Base-by-base conservation (phyloP, 2,797 vertebrate genomes). In the Diceros bicornis region DNA sequence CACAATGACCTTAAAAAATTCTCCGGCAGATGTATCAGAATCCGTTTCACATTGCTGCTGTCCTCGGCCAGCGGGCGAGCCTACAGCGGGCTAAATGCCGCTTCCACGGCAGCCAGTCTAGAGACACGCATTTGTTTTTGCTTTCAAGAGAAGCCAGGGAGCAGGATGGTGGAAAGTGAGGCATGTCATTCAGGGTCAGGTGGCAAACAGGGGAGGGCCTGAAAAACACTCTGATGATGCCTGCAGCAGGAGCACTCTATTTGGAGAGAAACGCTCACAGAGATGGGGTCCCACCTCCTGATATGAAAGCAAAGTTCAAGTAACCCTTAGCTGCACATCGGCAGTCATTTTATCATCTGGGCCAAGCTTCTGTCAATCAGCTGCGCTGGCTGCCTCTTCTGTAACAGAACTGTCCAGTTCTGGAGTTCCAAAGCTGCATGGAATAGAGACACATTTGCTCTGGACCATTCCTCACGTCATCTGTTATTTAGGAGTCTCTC, bases 1-100 rank as follows among this genome's bases (percentile, higher is more conserved):
- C 90, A 57, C 17, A 50, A 29, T 79, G 96, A 96, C 90, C 88
- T 98, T 87, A 90, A 96, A 89, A 64, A 14, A 23, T 93, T 34
- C 77, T 59, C 37, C 47, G 59, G 92, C 93, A 94, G 92, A 68
- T 95, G 74, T 32, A 61, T 68, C 86, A 20, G 81, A 69, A 91
- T 94, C 90, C 62, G 0, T 68, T 89, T 89, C 85, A 32, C 72
- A 59, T 44, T 0, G 71, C 94, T 11, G 7, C 23, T 84, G 64
- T 96, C 90, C 96, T 94, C 89, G 93, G 96, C 74, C 23, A 50
- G 89, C 9, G 21, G 91, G 83, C 29, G 2, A 32, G 83, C 23
- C 0, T 4, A 50, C 66, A 85, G 79, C 93, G 97, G 97, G 96
- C 95, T 68, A 12, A 47, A 20, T 50, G 94, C 83, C 4, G 3